Base-by-base conservation (phyloP, 2,888 invertebrate genomes). In the Patella caerulea region DNA sequence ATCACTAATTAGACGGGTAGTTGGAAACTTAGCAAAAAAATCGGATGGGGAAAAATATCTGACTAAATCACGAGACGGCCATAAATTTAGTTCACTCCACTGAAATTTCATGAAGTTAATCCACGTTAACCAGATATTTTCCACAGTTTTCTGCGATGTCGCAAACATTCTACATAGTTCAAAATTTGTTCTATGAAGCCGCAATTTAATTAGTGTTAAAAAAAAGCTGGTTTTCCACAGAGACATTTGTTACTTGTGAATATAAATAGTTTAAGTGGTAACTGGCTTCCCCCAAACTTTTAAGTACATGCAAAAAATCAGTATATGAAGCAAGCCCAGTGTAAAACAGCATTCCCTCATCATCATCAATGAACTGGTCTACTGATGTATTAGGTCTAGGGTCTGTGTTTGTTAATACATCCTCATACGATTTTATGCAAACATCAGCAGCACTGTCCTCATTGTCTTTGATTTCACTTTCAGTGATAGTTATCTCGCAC, bases 21-120 rank as follows among this genome's bases (percentile, higher is more conserved):
- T 71, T 15, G 79, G 77, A 34, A 74, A 77, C 19, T 76, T 77
- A 12, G 2, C 14, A 34, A 74, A 74, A 45, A 79, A 79, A 34
- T 78, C 77, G 0, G 72, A 52, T 29, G 80, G 80, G 5, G 34
- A 45, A 11, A 24, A 80, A 24, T 70, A 72, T 17, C 52, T 1
- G 3, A 74, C 77, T 4, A 79, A n/a, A n/a, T 75, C 69, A 54
- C 71, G 29, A 4, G 24, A 29, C 17, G 78, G 75, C 79, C 79
- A 79, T 34, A 69, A 15, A 45, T 77, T 69, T 5, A 79, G 9
- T 52, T 77, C 72, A n/a, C 45, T 15, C 74, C 72, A 77, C 54
- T 77, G 77, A 2, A 19, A 71, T 24, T 73, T 55, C 56, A 74
- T 52, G 45, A 79, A 79, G 56, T 74, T 73, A 12, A 77, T 70